Evolutionary conservation across 2,888 invertebrate species (phyloP), one percentile per base, ranked within the genome.

Genomic region (Ariolimax columbianus): DNA sequence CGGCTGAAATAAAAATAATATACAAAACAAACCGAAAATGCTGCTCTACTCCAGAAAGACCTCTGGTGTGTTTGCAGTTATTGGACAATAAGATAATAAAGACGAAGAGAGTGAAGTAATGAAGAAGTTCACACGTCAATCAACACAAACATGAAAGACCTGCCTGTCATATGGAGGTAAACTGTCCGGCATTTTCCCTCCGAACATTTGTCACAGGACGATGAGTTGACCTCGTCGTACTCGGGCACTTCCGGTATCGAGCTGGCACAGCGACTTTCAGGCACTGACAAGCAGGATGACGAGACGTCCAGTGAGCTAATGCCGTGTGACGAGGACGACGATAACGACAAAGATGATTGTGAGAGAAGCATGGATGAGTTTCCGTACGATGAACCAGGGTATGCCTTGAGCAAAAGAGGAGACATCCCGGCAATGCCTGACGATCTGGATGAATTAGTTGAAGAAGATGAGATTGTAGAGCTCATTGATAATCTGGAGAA

Each of bases 131-230:
- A 63, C 59, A 55, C 4, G 26, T 14, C 11, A n/a, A n/a, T n/a
- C n/a, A 30, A 33, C 14, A 75, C 40, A 77, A 77, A 55, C 36
- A 59, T 23, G 43, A 84, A 85, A n/a, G n/a, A 11, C 86, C 73
- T 87, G 86, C 89, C 89, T 88, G 87, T 84, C 9, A 89, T 30
- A 43, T 89, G 89, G 26, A 88, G 86, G 77, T 88, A 89, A 73
- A 87, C 85, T 59, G 88, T 88, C 82, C 85, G 87, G 47, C 89
- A 89, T 72, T 87, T 88, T 43, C 89, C 89, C 19, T 83, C 83
- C 0, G 86, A 73, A 75, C 89, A 89, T 33, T 88, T 88, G 70
- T 86, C 87, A 77, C 89, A 89, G 19, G 85, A 84, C 2, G 86
- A 86, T 0, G 86, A 59, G 26, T 88, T 88, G 19, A 88, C 89